Conservation (phyloP, 2,797 vertebrate species). For the Acanthiza pusilla region DNA sequence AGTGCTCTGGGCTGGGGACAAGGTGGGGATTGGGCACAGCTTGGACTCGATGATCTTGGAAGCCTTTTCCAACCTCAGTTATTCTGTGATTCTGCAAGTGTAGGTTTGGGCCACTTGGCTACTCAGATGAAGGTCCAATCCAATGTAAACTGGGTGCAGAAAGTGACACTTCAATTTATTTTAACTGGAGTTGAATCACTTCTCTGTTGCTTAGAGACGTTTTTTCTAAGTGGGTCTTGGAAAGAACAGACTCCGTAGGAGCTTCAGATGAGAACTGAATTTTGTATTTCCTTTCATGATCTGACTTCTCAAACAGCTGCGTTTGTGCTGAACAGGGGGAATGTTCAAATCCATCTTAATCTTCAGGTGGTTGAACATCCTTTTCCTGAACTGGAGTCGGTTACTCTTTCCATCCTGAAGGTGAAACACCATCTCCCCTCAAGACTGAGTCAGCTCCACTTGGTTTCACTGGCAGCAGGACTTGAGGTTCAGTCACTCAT, state of each 20-base stretch:
- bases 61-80: background rate
- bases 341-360: background rate
- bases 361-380: background rate
- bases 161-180: background rate
- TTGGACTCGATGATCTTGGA: fast-evolving
- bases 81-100: background rate
- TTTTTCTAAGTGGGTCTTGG: background rate
- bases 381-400: background rate
- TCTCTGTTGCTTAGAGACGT: background rate
- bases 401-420: background rate
- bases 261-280: background rate
- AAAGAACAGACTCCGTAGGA: background rate
- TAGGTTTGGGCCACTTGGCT: background rate
- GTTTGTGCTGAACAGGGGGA: background rate
- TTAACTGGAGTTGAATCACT: background rate
- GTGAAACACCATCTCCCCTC: background rate
- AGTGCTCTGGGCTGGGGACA: background rate
- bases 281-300: background rate
- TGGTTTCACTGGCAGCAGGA: background rate
- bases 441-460: background rate
- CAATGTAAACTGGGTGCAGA: background rate
- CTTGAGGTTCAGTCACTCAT: background rate
- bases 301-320: background rate
- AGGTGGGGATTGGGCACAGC: fast-evolving
- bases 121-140: background rate